phyloP scores from a whole-genome alignment of 2,888 invertebrate genomes.

The Cybosia mesomella region DNA sequence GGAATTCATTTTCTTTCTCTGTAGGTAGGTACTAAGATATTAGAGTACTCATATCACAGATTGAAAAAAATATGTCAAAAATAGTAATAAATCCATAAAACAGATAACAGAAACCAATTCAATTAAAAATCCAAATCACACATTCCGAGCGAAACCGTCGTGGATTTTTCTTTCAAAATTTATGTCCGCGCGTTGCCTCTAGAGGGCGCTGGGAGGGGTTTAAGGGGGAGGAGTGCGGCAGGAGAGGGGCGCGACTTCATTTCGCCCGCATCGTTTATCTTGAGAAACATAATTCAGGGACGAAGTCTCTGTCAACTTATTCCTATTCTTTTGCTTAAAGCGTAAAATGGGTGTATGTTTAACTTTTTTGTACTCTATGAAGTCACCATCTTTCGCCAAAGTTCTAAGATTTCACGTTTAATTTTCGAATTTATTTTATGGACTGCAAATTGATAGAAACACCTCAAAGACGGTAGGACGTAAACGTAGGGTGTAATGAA shows the following conservation, averaged over 20 bases:
- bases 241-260: conserved; percentile 88
- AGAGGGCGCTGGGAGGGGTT: conserved; percentile 66
- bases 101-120: conserved; percentile 70
- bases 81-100: conserved; percentile 42
- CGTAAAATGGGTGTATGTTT: conserved; percentile 81
- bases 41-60: not conserved
- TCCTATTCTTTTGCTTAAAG: conserved; percentile 86
- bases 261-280: conserved; percentile 91
- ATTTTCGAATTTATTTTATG: not conserved
- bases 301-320: conserved; percentile 88
- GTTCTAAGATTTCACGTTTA: not conserved
- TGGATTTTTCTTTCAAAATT: conserved; percentile 86
- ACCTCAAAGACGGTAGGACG: not conserved
- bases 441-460: not conserved
- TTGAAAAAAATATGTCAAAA: conserved; percentile 7
- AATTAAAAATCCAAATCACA: conserved; percentile 86
- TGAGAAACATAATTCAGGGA: conserved; percentile 89
- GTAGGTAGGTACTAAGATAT: not conserved
- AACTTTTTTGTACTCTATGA: conserved; percentile 65
- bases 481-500: not conserved
- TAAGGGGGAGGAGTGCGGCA: conserved; percentile 48
- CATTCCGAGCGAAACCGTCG: conserved; percentile 80
- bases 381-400: conserved; percentile 32
- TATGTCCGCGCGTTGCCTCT: conserved; percentile 78
- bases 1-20: not conserved